phyloP scores from a whole-genome alignment of 1,140 invertebrate species.

The Palaemon carinicauda region DNA sequence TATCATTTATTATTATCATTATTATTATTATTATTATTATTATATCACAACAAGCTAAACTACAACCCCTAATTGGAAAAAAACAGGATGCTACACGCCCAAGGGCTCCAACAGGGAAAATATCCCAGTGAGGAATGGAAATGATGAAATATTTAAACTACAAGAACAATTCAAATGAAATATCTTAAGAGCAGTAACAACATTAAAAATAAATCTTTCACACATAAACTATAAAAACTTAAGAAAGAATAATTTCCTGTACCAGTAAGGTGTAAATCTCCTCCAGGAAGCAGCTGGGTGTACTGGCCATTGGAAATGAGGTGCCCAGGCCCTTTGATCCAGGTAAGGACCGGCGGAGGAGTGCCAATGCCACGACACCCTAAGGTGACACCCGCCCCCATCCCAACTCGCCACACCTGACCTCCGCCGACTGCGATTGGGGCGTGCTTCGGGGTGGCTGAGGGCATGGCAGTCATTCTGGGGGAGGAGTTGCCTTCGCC shows the following conservation, averaged over 20 bases:
- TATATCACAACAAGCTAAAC: too few species aligned
- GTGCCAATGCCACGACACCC: slow-evolving; percentile 65
- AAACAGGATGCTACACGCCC: too few species aligned
- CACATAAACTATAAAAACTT: too few species aligned
- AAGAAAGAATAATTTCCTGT: neutral
- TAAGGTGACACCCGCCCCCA: slow-evolving; percentile 46
- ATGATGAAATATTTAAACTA: too few species aligned
- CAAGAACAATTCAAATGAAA: too few species aligned
- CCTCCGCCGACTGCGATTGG: slow-evolving; percentile 48
- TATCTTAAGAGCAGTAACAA: too few species aligned
- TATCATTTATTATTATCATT: too few species aligned
- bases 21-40: too few species aligned
- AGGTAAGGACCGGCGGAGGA: slow-evolving; percentile 65
- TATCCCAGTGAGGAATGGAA: too few species aligned
- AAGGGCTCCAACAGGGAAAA: too few species aligned
- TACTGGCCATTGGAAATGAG: slow-evolving; percentile 15
- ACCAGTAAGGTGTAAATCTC: slow-evolving; percentile 55
- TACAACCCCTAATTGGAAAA: too few species aligned
- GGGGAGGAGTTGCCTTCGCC: slow-evolving; percentile 50
- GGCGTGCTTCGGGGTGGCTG: slow-evolving; percentile 14
- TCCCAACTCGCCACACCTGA: slow-evolving; percentile 40
- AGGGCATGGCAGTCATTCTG: slow-evolving; percentile 33
- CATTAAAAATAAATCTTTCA: too few species aligned
- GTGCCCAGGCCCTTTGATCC: slow-evolving; percentile 62
- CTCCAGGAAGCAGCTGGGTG: slow-evolving; percentile 49